These are phyloP conservation scores for Agrenia bidenticulata DNA, from an alignment of 2,888 invertebrate genomes.

Conservation along the genomic window DNA sequence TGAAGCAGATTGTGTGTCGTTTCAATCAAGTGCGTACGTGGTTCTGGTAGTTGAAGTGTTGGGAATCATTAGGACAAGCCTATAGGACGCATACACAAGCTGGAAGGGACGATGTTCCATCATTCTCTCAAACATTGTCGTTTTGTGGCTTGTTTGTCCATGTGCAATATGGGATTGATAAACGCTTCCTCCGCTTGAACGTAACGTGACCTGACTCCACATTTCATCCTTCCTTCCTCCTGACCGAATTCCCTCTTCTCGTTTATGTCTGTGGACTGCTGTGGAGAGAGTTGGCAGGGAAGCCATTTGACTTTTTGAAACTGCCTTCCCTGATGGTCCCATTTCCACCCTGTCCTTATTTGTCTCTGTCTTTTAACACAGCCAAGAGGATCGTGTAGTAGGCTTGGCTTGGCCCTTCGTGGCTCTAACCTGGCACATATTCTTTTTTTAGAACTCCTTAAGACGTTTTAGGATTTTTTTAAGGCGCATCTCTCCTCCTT, in stretches of 20 bases:
- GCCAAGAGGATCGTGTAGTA: no score
- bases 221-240: conserved; percentile 14
- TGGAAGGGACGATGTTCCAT: neutral
- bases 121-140: conserved; percentile 13
- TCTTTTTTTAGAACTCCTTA: no score
- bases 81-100: neutral
- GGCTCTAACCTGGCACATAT: no score
- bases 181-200: conserved; percentile 45
- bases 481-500: no score
- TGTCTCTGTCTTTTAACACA: neutral
- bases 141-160: conserved; percentile 40
- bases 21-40: conserved; percentile 50
- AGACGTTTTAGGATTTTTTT: no score
- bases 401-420: no score
- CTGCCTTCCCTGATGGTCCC: conserved; percentile 16
- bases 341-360: neutral
- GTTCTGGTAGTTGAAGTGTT: conserved; percentile 21
- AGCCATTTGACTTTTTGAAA: conserved; percentile 6
- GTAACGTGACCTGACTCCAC: conserved; percentile 52
- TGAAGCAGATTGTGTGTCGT: conserved; percentile 37
- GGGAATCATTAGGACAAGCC: conserved; percentile 25
- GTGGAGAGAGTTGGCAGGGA: neutral
- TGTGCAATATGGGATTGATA: conserved; percentile 44
- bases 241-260: neutral
- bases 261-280: no score